These are phyloP conservation scores for Pituophis catenifer DNA, from an alignment of 2,113 vertebrate species.

Conservation along the genomic window DNA sequence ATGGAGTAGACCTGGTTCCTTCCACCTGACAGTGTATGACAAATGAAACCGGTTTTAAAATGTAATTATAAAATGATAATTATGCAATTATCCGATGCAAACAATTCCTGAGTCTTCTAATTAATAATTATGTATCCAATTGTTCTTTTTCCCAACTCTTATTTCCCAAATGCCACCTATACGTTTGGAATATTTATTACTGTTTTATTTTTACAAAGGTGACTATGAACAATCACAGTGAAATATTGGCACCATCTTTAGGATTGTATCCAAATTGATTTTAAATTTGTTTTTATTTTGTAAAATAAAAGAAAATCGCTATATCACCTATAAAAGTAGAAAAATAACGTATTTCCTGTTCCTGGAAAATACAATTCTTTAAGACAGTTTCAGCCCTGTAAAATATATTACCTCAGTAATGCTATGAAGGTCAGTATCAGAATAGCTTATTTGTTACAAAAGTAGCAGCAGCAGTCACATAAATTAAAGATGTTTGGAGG, in stretches of 20 bases:
- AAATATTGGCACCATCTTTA: neutral
- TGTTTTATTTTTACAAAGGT: neutral
- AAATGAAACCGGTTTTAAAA: neutral
- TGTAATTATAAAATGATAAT: neutral
- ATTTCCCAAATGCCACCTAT: neutral
- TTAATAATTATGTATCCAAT: neutral
- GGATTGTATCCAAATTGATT: neutral
- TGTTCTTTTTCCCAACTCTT: neutral
- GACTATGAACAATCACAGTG: neutral
- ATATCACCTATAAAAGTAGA: slow-evolving; percentile 14
- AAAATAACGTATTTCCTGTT: neutral
- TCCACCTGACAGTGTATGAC: neutral
- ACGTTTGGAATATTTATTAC: neutral
- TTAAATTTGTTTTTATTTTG: slow-evolving; percentile 32
- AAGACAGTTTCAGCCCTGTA: slow-evolving; percentile 40
- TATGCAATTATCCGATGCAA: neutral
- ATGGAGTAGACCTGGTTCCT: neutral
- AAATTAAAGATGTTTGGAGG: slow-evolving; percentile 60
- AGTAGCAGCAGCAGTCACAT: slow-evolving; percentile 47
- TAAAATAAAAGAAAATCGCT: neutral
- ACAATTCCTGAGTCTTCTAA: neutral
- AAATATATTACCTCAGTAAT: slow-evolving; percentile 54
- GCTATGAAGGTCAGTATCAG: slow-evolving; percentile 53
- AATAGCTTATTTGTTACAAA: slow-evolving; percentile 60
- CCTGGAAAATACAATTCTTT: slow-evolving; percentile 21